A percentile compares a stretch with the other conserved stretches of the same genome.
These are phyloP conservation scores for Leuciscus waleckii DNA, from an alignment of 2,797 vertebrate species.

Conservation along the genomic window DNA sequence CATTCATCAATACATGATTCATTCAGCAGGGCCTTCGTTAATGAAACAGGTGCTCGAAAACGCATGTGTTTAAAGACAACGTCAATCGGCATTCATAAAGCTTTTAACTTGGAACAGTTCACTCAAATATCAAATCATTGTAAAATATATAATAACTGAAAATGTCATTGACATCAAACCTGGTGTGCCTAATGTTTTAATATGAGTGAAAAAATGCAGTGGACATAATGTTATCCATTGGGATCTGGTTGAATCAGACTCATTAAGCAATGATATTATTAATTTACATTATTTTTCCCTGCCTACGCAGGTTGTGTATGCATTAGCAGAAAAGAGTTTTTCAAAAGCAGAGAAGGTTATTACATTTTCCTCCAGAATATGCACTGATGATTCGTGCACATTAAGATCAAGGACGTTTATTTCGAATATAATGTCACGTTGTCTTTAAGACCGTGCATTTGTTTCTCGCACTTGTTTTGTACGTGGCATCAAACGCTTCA, in stretches of 20 bases:
- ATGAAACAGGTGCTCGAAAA: not conserved
- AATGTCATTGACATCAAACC: not conserved
- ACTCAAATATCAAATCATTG: not conserved
- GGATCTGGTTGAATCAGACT: not conserved
- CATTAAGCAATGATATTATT: constrained; percentile 14
- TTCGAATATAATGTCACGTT: not conserved
- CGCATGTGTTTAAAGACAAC: not conserved
- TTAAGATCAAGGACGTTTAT: constrained; percentile 18
- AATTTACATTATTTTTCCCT: constrained; percentile 1
- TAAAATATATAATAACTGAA: not conserved
- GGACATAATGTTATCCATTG: constrained; percentile 16
- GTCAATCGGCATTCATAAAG: not conserved
- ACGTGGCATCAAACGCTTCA: not conserved
- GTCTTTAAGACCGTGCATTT: not conserved
- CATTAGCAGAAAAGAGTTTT: not conserved
- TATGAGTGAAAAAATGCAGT: not conserved
- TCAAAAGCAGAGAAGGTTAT: not conserved
- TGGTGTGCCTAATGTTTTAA: not conserved
- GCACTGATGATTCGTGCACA: not conserved
- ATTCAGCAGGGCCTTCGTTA: not conserved
- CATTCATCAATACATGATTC: constrained; percentile 29
- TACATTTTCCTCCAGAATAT: constrained; percentile 1
- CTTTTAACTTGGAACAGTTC: not conserved
- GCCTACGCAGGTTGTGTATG: not conserved
- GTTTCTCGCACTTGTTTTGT: not conserved